phyloP scores from a whole-genome alignment of 2,888 invertebrate genomes.

The Agonum fuliginosum region DNA sequence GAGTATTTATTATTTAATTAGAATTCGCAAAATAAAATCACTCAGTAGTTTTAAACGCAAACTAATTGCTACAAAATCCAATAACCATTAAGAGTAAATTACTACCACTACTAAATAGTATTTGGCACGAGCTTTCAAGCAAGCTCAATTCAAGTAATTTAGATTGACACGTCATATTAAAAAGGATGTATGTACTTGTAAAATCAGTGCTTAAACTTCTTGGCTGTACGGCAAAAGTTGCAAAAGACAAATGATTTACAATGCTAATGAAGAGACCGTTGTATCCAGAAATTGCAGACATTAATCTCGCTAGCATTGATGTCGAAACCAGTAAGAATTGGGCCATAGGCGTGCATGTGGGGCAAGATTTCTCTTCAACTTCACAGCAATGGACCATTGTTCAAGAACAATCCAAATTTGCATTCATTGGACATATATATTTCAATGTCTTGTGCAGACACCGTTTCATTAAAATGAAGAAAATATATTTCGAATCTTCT shows the following conservation, averaged over 20 bases:
- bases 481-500: too few relatives aligned
- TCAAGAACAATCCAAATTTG: too few relatives aligned
- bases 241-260: slow-evolving; percentile 17
- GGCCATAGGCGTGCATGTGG: slow-evolving; percentile 3
- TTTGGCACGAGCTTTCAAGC: not conserved
- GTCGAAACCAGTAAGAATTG: not conserved
- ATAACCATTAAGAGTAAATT: not conserved
- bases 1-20: too few relatives aligned
- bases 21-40: too few relatives aligned
- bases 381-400: not conserved
- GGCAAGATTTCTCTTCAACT: not conserved
- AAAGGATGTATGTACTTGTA: not conserved
- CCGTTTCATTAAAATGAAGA: too few relatives aligned
- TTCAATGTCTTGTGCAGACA: too few relatives aligned
- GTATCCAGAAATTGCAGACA: not conserved
- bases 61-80: too few relatives aligned
- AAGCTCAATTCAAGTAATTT: not conserved
- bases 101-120: not conserved
- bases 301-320: not conserved
- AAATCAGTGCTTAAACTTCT: not conserved
- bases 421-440: too few relatives aligned
- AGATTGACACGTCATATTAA: not conserved
- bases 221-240: not conserved
- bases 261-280: slow-evolving; percentile 6
- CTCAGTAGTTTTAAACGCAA: too few relatives aligned